Base-by-base conservation (phyloP, 2,888 invertebrate genomes). In the Phymatocera aterrima region DNA sequence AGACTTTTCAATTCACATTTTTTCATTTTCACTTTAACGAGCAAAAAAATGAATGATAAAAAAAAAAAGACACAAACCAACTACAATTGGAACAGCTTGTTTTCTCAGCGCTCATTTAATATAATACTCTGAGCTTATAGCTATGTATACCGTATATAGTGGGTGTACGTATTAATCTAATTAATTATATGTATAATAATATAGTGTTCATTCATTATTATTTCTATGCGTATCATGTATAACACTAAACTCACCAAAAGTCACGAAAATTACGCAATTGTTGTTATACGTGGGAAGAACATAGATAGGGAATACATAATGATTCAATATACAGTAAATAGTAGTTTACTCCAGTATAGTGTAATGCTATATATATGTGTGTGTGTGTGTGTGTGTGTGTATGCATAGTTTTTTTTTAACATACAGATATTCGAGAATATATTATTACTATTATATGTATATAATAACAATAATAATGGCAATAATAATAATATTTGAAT, bases 361-460 rank as follows among this genome's bases (percentile, higher is more conserved):
- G 31, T 28, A 3, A 61, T 34, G 28, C 10, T 8, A 12, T 43
- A 43, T 43, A 43, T 43, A 43, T 43, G 15, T 43, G 15, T 43
- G 15, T 18, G 15, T 54, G n/a, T 21, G n/a, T 54, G n/a, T n/a
- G n/a, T n/a, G n/a, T n/a, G n/a, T n/a, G n/a, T n/a, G n/a, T n/a
- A n/a, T n/a, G n/a, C n/a, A 34, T 72, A 46, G 31, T 72, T 31
- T 37, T 60, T 28, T 46, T 75, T 40, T 43, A 57, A 75, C 75
- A 75, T 60, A 75, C 75, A 75, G 57, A 75, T n/a, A 15, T 75
- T 75, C 75, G 43, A 75, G 54, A 60, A 75, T 75, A 75, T 57
- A 72, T 51, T 54, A 54, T 51, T 54, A 74, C 31, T 15, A 46
- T 8, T 34, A 51, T 51, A 37, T 70, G n/a, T 72, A 72, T 72